Percentiles rank a stretch among this genome's conserved stretches.
phyloP scores from a whole-genome alignment of 2,888 invertebrate species.

The Embidobia sp. region DNA sequence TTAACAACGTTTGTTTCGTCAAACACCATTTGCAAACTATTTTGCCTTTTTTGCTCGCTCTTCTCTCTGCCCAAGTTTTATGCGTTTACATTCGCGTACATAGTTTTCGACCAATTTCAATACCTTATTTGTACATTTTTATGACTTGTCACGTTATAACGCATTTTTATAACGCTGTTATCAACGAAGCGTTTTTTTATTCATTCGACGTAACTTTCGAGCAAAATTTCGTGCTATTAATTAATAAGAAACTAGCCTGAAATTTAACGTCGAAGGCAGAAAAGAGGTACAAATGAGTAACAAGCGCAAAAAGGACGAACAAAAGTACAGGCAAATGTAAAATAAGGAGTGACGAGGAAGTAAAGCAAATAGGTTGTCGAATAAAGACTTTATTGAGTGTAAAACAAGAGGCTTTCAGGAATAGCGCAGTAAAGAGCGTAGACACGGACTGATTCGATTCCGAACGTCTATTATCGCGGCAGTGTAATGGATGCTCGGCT shows the following conservation, averaged over 20 bases:
- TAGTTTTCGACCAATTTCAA: constrained; percentile 15
- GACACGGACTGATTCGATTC: constrained; percentile 63
- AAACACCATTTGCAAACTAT: constrained; percentile 22
- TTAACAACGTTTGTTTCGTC: constrained; percentile 42
- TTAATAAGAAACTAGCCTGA: too few species aligned
- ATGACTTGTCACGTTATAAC: not conserved
- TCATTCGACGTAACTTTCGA: too few species aligned
- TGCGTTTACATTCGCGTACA: constrained; percentile 27
- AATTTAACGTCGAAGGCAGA: too few species aligned
- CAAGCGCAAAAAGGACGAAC: not conserved
- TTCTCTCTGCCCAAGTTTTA: not conserved
- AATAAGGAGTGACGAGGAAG: constrained; percentile 26
- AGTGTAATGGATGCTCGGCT: constrained; percentile 61
- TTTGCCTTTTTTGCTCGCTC: not conserved
- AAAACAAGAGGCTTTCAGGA: constrained; percentile 56
- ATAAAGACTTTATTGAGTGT: constrained; percentile 50
- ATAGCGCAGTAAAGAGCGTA: constrained; percentile 48
- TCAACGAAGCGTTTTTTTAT: too few species aligned
- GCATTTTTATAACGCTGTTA: not conserved
- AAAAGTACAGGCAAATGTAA: constrained; percentile 1
- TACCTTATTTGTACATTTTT: constrained; percentile 17
- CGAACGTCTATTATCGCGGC: constrained; percentile 61
- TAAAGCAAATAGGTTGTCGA: constrained; percentile 40
- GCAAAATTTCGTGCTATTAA: too few species aligned
- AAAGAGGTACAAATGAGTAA: too few species aligned